Conservation (phyloP, 2,113 vertebrate species). For the Gymnorhina tibicen region DNA sequence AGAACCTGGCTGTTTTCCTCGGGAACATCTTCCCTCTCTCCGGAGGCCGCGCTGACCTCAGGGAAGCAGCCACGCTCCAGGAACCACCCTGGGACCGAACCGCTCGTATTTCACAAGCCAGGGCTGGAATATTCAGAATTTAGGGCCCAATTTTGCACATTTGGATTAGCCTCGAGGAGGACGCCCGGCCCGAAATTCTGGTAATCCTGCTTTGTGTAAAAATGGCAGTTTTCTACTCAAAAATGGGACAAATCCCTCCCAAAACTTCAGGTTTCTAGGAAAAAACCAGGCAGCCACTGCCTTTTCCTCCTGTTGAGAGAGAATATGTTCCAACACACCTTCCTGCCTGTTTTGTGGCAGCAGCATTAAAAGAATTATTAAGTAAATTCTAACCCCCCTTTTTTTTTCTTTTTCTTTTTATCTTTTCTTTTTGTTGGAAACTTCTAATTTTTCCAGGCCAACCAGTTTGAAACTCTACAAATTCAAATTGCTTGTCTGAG, state of each 20-base stretch:
- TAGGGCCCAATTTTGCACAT: not conserved
- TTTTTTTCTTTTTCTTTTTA: accelerated
- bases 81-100: not conserved
- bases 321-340: not conserved
- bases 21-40: not conserved
- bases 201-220: not conserved
- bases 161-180: not conserved
- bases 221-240: not conserved
- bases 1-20: not conserved
- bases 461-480: not conserved
- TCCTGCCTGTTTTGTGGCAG: not conserved
- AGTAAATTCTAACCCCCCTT: not conserved
- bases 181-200: not conserved
- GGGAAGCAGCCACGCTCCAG: not conserved
- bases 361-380: not conserved
- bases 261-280: not conserved
- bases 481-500: not conserved
- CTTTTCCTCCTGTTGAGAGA: not conserved
- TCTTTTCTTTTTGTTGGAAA: not conserved
- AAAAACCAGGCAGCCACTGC: not conserved
- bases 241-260: not conserved
- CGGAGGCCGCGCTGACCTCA: not conserved
- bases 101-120: accelerated
- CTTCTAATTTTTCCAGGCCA: not conserved
- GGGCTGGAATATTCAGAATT: not conserved